Base-by-base conservation (phyloP, 1,140 invertebrate genomes). In the Helicoverpa armigera region DNA sequence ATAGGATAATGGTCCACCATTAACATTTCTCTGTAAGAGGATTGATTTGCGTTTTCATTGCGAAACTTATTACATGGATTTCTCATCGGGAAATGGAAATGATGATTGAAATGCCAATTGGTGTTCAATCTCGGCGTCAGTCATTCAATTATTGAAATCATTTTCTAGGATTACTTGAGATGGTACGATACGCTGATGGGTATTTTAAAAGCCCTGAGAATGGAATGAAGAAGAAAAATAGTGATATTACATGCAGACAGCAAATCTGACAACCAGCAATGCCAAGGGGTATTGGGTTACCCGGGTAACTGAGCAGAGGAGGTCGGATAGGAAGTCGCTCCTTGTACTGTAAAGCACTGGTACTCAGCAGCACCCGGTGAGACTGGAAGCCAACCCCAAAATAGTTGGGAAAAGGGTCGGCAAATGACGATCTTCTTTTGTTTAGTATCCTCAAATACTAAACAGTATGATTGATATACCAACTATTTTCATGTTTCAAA, bases 101-200 rank as follows among this genome's bases (percentile, higher is more conserved):
- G 50, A 67, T 75, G 31, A 75, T 75, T 77, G 60, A 65, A 77
- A 54, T 61, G 18, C 18, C 61, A 67, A 77, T 77, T 77, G 61
- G 29, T 54, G 75, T 77, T 77, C 75, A 77, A 77, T 77, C 50
- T 65, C 60, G n/a, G 29, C 23, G 18, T 14, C 53, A 50, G 51
- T 53, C 60, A 77, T 61, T 77, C 75, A 67, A 77, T 77, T 77
- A 77, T 67, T 54, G 51, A 65, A 65, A 77, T 77, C 58, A 76
- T 76, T 60, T 29, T 48, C 61, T 54, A 51, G 48, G 35, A 43
- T 43, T 43, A 9, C 5, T 43, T 50, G 75, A 43, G 67, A 65
- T 67, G 61, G 23, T 65, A 29, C 3, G 48, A 63, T 16, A 67
- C 35, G 43, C 48, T 69, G 16, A 69, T 69, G 23, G 16, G 11